phyloP scores from a whole-genome alignment of 2,888 invertebrate genomes.

The Phengaris alcon region DNA sequence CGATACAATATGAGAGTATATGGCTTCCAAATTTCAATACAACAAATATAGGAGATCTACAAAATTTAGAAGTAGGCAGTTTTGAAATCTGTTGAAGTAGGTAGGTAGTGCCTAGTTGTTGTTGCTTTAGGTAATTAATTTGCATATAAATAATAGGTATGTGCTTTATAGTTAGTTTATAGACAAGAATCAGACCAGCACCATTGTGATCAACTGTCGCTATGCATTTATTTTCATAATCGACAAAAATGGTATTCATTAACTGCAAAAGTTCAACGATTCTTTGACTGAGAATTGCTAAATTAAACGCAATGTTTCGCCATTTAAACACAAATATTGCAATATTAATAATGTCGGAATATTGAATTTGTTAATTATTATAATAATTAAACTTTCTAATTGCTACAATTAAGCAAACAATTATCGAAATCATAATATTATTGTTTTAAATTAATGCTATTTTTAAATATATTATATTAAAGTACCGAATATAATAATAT shows the following conservation, averaged over 20 bases:
- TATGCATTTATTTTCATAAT: too few species aligned
- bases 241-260: neutral
- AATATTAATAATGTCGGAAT: neutral
- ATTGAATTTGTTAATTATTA: conserved; percentile 10
- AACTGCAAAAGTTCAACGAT: neutral
- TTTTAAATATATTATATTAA: neutral
- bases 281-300: neutral
- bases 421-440: conserved; percentile 4
- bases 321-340: neutral
- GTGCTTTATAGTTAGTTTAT: too few species aligned
- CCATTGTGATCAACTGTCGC: too few species aligned
- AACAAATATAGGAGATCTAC: neutral
- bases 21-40: neutral
- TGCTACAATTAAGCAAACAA: conserved; percentile 8
- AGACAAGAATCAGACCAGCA: too few species aligned
- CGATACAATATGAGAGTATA: too few species aligned
- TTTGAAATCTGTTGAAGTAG: too few species aligned
- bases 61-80: too few species aligned
- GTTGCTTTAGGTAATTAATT: too few species aligned
- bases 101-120: too few species aligned
- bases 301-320: neutral
- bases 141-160: too few species aligned
- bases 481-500: too few species aligned
- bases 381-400: conserved; percentile 14
- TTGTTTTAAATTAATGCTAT: conserved; percentile 10